These are phyloP conservation scores for Arizona elegans DNA, from an alignment of 2,113 vertebrate genomes.

Conservation along the genomic window DNA sequence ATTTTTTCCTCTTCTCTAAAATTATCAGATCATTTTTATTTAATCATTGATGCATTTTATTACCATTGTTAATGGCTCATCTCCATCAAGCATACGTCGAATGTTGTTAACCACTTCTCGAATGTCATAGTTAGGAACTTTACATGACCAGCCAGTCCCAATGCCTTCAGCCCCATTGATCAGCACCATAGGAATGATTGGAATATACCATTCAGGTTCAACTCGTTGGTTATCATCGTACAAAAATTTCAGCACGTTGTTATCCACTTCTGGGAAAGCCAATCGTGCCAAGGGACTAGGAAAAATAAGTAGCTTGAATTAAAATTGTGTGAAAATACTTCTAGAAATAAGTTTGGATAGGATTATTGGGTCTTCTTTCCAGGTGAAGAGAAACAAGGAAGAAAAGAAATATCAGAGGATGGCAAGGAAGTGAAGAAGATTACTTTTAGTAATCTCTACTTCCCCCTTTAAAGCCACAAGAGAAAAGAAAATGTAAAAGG, in stretches of 20 bases:
- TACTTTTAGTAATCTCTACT: not conserved
- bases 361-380: not conserved
- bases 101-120: constrained; percentile 90
- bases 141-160: constrained; percentile 96
- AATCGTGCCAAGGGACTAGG: constrained; percentile 83
- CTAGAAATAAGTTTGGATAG: not conserved
- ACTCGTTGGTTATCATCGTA: constrained; percentile 96
- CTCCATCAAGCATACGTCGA: constrained; percentile 83
- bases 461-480: not conserved
- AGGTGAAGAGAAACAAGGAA: not conserved
- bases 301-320: constrained; percentile 8
- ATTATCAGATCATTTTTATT: not conserved
- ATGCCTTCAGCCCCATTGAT: constrained; percentile 94
- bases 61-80: constrained; percentile 90
- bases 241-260: constrained; percentile 87
- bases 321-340: not conserved
- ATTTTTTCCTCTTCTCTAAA: not conserved
- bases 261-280: constrained; percentile 85
- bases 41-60: constrained; percentile 7
- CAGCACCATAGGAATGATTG: constrained; percentile 90
- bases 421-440: not conserved
- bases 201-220: constrained; percentile 97
- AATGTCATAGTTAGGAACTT: constrained; percentile 87
- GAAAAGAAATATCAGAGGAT: not conserved
- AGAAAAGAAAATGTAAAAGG: not conserved